Evolutionary conservation across 1,140 invertebrate genomes (phyloP).

Genomic region (Proctacanthus coquilletti): DNA sequence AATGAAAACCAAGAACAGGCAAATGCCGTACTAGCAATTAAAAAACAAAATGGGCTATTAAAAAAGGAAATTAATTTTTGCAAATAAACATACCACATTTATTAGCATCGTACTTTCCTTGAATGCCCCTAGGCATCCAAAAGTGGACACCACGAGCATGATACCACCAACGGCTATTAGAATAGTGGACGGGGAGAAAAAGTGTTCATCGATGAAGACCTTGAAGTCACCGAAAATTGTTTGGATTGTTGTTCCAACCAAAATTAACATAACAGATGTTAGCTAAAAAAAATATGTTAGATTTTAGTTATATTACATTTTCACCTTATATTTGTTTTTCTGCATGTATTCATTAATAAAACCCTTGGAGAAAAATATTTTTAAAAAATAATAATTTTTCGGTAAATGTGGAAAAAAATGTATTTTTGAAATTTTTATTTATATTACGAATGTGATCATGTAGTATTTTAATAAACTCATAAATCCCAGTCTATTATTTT

Average conservation of each 20-base stretch:
- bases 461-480: no score
- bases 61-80: background rate
- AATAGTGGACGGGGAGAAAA: conserved; percentile 54
- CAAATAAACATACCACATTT: conserved; percentile 39
- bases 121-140: conserved; percentile 68
- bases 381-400: background rate
- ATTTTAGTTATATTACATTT: background rate
- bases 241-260: conserved; percentile 60
- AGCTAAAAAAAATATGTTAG: conserved; percentile 34
- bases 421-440: background rate
- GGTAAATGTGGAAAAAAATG: background rate
- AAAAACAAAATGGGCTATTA: background rate
- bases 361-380: no score
- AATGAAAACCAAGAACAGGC: conserved; percentile 58
- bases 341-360: no score
- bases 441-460: background rate
- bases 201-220: conserved; percentile 47
- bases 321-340: background rate
- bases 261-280: conserved; percentile 56
- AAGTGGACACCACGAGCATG: conserved; percentile 59
- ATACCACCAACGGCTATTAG: conserved; percentile 61
- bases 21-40: conserved; percentile 57
- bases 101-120: conserved; percentile 72
- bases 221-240: conserved; percentile 56
- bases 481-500: no score